A percentile compares a stretch with the other conserved stretches of the same genome.
These are phyloP conservation scores for Heliconius charithonia DNA, from an alignment of 2,888 invertebrate genomes.

Conservation along the genomic window DNA sequence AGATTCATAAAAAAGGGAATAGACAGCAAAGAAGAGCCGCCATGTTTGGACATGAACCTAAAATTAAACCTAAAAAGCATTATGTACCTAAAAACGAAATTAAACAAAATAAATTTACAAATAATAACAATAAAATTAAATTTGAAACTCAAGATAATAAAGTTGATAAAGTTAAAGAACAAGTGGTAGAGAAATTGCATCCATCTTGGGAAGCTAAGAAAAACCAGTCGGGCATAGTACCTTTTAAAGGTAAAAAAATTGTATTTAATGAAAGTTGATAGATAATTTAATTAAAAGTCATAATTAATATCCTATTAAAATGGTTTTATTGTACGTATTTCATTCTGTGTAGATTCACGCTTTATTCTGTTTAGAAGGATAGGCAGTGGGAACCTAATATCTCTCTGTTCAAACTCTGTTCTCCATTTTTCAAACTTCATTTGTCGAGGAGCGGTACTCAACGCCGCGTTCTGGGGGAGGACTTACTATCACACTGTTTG, in stretches of 20 bases:
- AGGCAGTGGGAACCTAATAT: background rate
- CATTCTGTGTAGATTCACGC: background rate
- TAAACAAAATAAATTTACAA: slow-evolving; percentile 35
- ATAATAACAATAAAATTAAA: slow-evolving; percentile 27
- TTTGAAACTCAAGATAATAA: slow-evolving; percentile 40
- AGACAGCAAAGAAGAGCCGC: slow-evolving; percentile 74
- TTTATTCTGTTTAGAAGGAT: background rate
- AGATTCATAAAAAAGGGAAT: slow-evolving; percentile 72
- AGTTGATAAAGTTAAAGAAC: slow-evolving; percentile 36
- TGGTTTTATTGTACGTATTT: background rate
- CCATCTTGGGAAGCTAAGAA: slow-evolving; percentile 84
- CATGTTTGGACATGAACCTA: slow-evolving; percentile 75
- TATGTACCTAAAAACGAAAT: slow-evolving; percentile 53
- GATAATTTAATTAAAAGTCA: slow-evolving; percentile 4
- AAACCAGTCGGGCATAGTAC: slow-evolving; percentile 72
- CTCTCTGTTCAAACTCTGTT: too few relatives aligned
- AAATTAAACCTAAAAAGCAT: slow-evolving; percentile 61
- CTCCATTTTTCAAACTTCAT: too few relatives aligned
- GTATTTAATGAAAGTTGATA: slow-evolving; percentile 70
- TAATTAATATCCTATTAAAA: background rate
- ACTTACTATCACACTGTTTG: too few relatives aligned
- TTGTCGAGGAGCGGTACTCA: too few relatives aligned
- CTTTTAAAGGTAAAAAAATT: slow-evolving; percentile 78
- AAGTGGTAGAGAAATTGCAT: slow-evolving; percentile 73
- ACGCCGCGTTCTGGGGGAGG: too few relatives aligned